Conservation (phyloP, 1,140 invertebrate species). For the Coenobita brevimanus region DNA sequence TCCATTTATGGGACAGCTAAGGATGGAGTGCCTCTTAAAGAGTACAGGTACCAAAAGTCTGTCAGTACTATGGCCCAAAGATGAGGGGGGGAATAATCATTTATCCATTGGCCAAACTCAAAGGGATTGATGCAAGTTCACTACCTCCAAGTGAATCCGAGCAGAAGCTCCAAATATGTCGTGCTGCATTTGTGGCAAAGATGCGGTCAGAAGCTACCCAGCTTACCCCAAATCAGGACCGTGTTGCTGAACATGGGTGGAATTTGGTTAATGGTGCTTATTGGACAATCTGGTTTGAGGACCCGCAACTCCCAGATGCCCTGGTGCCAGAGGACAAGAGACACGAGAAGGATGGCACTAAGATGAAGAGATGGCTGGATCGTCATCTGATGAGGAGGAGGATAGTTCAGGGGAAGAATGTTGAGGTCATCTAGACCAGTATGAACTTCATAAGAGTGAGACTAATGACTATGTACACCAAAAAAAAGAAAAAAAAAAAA, state of each 20-base stretch:
- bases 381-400: too few species aligned
- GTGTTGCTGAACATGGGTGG: background rate
- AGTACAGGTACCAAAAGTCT: background rate
- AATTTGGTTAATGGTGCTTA: background rate
- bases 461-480: too few species aligned
- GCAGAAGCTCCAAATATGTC: background rate
- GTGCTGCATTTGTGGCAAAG: background rate
- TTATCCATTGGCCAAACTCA: background rate
- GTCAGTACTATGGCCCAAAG: background rate
- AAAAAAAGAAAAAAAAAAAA: too few species aligned
- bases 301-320: too few species aligned
- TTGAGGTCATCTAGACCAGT: too few species aligned
- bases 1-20: background rate
- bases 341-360: too few species aligned
- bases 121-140: background rate
- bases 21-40: background rate
- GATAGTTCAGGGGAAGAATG: too few species aligned
- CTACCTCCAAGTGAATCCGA: background rate
- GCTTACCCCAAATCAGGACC: background rate
- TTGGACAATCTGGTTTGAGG: too few species aligned
- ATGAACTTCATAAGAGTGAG: too few species aligned
- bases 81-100: background rate
- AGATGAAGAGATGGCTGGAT: too few species aligned
- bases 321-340: too few species aligned
- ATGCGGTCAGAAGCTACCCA: background rate